These are phyloP conservation scores for Upupa epops DNA, from an alignment of 2,113 vertebrate genomes.

Conservation along the genomic window DNA sequence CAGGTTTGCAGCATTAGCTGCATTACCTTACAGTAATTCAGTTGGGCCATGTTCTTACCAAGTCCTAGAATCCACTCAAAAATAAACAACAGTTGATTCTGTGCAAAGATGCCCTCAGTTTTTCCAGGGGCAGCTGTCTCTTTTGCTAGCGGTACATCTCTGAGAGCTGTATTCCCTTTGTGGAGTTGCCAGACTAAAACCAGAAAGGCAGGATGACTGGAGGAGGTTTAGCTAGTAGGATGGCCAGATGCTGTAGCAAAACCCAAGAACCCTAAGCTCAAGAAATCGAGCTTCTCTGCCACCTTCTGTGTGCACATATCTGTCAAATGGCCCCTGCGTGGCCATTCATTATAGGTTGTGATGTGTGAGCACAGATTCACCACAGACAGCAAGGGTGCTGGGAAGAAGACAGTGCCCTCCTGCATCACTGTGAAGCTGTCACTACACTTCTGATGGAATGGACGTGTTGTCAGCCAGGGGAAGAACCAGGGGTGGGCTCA, in stretches of 20 bases:
- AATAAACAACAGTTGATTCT: neutral
- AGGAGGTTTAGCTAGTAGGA: neutral
- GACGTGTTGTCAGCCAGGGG: neutral
- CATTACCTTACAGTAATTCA: conserved; percentile 47
- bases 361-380: neutral
- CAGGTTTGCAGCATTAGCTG: conserved; percentile 39
- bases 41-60: conserved; percentile 25
- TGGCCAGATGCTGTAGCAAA: neutral
- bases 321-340: neutral
- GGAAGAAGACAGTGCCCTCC: neutral
- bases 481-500: neutral
- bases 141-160: neutral
- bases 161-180: neutral
- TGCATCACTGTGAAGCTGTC: neutral
- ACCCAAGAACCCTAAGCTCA: neutral
- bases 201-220: neutral
- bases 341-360: neutral
- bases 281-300: neutral
- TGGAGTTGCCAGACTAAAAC: neutral
- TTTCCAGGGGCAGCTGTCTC: neutral
- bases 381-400: rapidly evolving
- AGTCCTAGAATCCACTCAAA: neutral
- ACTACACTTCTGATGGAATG: neutral
- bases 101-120: neutral
- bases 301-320: neutral